Conservation (phyloP, 1,140 invertebrate genomes). For the Drosophila prosaltans region DNA sequence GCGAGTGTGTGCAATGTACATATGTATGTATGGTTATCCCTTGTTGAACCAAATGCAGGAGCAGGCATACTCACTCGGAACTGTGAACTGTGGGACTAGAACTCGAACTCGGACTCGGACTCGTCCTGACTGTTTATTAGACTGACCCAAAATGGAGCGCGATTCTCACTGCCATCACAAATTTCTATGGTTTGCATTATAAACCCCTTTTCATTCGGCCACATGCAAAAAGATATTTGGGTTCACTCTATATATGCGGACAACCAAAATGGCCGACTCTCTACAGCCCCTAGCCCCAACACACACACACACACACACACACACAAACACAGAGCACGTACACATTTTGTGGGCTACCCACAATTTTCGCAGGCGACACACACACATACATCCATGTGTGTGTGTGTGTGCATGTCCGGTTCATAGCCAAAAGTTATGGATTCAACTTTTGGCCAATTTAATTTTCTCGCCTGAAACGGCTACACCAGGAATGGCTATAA, state of each 20-base stretch:
- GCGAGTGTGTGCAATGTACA: neutral
- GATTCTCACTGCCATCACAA: constrained; percentile 6
- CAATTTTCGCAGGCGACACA: constrained; percentile 69
- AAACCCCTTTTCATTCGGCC: constrained; percentile 13
- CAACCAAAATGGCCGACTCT: constrained; percentile 65
- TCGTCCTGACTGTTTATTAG: constrained; percentile 59
- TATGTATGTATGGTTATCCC: neutral
- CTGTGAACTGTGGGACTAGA: neutral
- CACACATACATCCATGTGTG: neutral
- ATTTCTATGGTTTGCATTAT: neutral
- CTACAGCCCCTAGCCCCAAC: constrained; percentile 8
- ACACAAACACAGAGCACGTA: neutral
- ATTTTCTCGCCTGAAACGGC: constrained; percentile 82
- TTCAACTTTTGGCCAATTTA: constrained; percentile 83
- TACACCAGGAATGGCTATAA: constrained; percentile 46
- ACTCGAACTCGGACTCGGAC: neutral
- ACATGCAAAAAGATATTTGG: constrained; percentile 43
- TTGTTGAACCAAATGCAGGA: neutral
- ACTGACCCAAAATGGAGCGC: constrained; percentile 70
- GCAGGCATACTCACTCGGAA: too few species aligned
- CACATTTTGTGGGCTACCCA: constrained; percentile 50
- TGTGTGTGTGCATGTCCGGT: constrained; percentile 52
- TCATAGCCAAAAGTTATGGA: constrained; percentile 82
- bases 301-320: constrained; percentile 21
- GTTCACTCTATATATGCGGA: neutral